Conservation (phyloP, 1,140 invertebrate genomes). For the Acromyrmex echinatior region DNA sequence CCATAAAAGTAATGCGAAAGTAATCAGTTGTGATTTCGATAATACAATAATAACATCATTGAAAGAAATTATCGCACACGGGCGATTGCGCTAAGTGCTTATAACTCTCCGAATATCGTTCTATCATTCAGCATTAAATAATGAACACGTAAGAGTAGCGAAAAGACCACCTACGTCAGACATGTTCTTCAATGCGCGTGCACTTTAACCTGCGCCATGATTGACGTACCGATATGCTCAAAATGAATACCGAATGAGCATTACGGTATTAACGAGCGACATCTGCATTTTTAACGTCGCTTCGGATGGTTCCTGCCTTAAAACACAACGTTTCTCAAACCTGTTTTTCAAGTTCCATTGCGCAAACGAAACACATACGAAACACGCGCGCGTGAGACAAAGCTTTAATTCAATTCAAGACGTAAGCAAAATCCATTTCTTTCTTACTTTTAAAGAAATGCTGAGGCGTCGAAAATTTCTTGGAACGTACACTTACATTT, state of each 20-base stretch:
- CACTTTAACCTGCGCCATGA: constrained; percentile 32
- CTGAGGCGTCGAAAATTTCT: neutral
- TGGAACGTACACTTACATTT: neutral
- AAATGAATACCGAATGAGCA: constrained; percentile 51
- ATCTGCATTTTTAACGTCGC: constrained; percentile 51
- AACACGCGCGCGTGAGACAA: neutral
- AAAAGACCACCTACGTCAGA: constrained; percentile 44
- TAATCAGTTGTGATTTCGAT: neutral
- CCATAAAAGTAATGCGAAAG: neutral
- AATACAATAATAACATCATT: constrained; percentile 19
- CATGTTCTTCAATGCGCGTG: neutral
- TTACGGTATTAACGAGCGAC: constrained; percentile 43
- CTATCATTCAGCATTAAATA: constrained; percentile 33
- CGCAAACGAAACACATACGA: constrained; percentile 18
- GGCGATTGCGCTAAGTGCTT: constrained; percentile 23
- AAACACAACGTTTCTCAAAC: constrained; percentile 36
- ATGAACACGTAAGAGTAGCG: constrained; percentile 28
- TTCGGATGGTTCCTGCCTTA: constrained; percentile 45
- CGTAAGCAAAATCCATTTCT: neutral
- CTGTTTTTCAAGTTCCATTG: constrained; percentile 54
- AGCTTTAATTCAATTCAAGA: constrained; percentile 2
- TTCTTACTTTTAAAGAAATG: too few relatives aligned
- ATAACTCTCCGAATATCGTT: neutral
- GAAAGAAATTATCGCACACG: constrained; percentile 3
- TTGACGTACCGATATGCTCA: neutral